Evolutionary conservation across 2,113 vertebrate genomes (phyloP).

Genomic region (Vicugna pacos): DNA sequence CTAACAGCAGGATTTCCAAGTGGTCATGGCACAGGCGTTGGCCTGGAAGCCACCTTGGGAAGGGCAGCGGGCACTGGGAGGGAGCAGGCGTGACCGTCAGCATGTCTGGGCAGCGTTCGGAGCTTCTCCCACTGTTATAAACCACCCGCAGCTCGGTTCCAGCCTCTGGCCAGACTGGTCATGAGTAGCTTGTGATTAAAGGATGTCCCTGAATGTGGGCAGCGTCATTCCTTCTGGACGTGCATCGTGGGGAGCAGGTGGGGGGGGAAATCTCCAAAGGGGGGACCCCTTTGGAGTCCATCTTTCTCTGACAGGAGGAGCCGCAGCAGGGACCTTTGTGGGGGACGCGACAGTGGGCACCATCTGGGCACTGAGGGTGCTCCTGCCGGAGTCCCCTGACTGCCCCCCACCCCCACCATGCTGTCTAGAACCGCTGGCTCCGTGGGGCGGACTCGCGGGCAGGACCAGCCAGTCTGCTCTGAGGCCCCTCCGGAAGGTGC

Average conservation of each 20-base stretch:
- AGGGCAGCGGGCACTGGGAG: background rate
- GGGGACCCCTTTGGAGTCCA: no score
- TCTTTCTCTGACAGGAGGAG: background rate
- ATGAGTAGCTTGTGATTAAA: slow-evolving; percentile 64
- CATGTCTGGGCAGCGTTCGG: background rate
- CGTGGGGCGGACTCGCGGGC: background rate
- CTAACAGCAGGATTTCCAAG: background rate
- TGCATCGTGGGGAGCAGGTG: no score
- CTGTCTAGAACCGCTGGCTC: background rate
- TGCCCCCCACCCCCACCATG: rapidly evolving
- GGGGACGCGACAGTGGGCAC: background rate
- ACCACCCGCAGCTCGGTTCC: no score
- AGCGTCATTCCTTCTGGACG: background rate
- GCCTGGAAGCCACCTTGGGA: no score
- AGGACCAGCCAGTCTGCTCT: background rate
- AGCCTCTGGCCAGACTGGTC: background rate
- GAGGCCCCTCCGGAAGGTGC: background rate
- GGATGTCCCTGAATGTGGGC: background rate
- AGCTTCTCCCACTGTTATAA: background rate
- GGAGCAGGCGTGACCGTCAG: rapidly evolving
- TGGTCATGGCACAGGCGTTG: rapidly evolving
- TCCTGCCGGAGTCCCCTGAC: no score
- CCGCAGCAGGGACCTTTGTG: rapidly evolving
- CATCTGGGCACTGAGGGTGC: rapidly evolving
- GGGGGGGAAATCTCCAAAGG: no score